Evolutionary conservation across 2,888 invertebrate species (phyloP), one percentile per base, ranked within the genome.

Genomic region (Epicampocera succincta): DNA sequence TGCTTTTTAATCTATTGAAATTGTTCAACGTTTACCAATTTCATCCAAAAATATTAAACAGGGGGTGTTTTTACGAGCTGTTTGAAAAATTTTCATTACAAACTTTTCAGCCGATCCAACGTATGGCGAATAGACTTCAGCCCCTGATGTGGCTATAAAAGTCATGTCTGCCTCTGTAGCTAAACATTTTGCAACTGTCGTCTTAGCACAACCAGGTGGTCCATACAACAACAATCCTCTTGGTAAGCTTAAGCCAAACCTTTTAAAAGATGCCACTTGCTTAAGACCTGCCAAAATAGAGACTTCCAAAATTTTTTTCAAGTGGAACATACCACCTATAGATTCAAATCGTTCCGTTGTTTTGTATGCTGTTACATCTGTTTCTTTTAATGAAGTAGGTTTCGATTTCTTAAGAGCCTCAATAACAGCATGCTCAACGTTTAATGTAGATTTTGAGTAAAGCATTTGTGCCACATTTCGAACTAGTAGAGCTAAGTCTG

Each of bases 161-260:
- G 93, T 92, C 87, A 92, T 91, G 78, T 91, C 90, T 6, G 92
- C 90, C 42, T 92, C 91, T 38, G 91, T 91, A 12, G 94, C 93
- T 40, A 93, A 88, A 15, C 93, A 93, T 85, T 93, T 91, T 3
- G 93, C 93, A 61, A 94, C 88, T 5, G 92, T 93, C 0, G 94
- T 94, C 89, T 94, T 94, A n/a, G 93, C 93, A 89, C 94, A 94
- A 1, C 94, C 94, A 0, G 94, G 94, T 5, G 94, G 94, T 0
- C 94, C 94, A 87, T 93, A 93, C 9, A 94, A 88, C 52, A 94
- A 87, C 40, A 94, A 90, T 29, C 92, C 93, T 87, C 92, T 92
- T 0, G 94, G 93, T 72, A 92, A 90, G 33, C 91, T 91, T 44
- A 94, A 89, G 6, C 93, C 93, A 85, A 94, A 91, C 44, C 92